Evolutionary conservation across 2,888 invertebrate species (phyloP).

Genomic region (Corbicula japonica): DNA sequence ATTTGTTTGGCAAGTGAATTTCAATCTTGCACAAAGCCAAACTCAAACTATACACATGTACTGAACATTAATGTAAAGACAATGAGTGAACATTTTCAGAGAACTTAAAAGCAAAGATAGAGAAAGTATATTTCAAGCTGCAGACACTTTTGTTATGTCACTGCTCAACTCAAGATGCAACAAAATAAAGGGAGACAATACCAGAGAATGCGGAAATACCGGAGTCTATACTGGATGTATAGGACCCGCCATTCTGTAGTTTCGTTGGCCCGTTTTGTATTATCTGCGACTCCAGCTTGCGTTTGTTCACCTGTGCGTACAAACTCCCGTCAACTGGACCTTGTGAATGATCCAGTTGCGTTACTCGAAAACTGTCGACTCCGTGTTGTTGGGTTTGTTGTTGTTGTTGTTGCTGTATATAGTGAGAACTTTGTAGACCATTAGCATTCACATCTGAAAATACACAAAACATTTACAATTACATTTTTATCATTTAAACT

Average conservation of each 20-base stretch:
- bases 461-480: conserved; percentile 6
- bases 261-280: conserved; percentile 73
- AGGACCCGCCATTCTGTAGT: conserved; percentile 80
- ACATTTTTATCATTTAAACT: no score
- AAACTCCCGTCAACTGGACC: conserved; percentile 95
- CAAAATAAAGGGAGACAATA: conserved; percentile 55
- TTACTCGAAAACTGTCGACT: conserved; percentile 66
- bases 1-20: no score
- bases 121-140: no score
- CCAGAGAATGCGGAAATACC: conserved; percentile 89
- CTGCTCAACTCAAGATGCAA: conserved; percentile 67
- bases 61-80: no score
- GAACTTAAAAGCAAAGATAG: no score
- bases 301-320: conserved; percentile 90
- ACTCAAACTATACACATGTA: no score
- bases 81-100: no score
- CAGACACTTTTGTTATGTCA: no score
- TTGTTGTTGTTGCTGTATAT: no score
- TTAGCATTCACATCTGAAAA: conserved; percentile 78
- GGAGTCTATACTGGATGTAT: conserved; percentile 96
- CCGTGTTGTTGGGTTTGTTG: conserved; percentile 46
- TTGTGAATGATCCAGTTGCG: conserved; percentile 69
- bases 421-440: conserved; percentile 68
- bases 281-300: conserved; percentile 71
- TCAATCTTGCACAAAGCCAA: no score